A percentile compares a stretch with the other conserved stretches of the same genome.
phyloP scores from a whole-genome alignment of 2,797 vertebrate species.

The Varecia variegata region DNA sequence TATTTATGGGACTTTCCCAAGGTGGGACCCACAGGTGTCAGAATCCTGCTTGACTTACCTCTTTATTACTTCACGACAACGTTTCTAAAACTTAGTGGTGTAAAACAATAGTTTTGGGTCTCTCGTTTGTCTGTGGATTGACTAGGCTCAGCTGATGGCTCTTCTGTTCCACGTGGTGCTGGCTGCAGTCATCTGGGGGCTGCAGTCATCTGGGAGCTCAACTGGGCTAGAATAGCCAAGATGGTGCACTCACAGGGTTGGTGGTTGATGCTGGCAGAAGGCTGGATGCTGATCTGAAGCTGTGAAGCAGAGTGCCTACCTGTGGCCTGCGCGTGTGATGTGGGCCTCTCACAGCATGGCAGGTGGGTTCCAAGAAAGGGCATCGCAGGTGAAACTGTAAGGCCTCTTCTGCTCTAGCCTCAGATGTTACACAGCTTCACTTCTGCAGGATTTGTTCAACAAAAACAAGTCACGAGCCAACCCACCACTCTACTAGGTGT shows the following conservation, averaged over 20 bases:
- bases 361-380: not conserved
- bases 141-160: not conserved
- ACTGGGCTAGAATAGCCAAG: not conserved
- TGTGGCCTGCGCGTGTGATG: not conserved
- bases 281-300: not conserved
- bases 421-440: fast-evolving
- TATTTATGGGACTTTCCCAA: not conserved
- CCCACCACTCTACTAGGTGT: too few relatives aligned
- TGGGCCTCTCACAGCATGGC: not conserved
- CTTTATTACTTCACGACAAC: not conserved
- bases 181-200: too few relatives aligned
- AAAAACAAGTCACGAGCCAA: not conserved
- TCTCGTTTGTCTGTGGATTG: not conserved
- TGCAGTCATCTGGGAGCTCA: not conserved
- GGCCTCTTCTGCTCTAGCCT: not conserved
- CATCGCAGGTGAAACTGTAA: not conserved
- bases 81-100: not conserved
- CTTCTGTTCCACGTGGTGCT: not conserved
- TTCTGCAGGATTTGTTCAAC: not conserved
- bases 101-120: not conserved
- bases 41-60: not conserved
- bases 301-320: not conserved
- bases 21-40: not conserved
- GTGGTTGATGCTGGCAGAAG: not conserved
- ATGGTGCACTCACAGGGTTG: fast-evolving